Evolutionary conservation across 2,113 vertebrate genomes (phyloP).

Genomic region (Dinomys branickii): DNA sequence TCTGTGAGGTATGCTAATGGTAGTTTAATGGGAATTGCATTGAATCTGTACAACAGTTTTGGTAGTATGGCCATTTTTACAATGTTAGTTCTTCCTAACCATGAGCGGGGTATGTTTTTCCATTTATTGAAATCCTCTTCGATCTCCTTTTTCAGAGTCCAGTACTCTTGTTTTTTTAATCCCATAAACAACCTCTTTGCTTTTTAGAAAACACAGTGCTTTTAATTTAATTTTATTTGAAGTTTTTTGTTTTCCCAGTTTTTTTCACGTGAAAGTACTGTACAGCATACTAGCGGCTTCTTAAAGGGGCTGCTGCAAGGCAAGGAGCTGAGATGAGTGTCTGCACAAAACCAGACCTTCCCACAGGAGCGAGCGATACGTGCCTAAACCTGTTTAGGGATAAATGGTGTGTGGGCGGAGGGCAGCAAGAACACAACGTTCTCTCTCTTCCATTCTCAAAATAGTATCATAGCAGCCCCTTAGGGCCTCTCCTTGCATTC

Average conservation of each 20-base stretch:
- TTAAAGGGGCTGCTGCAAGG: background rate
- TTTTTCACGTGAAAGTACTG: background rate
- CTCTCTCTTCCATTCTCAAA: background rate
- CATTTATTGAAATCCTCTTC: too few relatives aligned
- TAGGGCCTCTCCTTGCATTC: background rate
- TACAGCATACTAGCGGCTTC: background rate
- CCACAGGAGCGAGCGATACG: background rate
- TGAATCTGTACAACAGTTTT: too few relatives aligned
- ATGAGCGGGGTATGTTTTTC: too few relatives aligned
- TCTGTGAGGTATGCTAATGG: too few relatives aligned
- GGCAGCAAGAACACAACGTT: background rate
- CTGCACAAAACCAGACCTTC: background rate
- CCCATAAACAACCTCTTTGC: slow-evolving; percentile 2
- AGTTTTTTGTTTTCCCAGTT: background rate
- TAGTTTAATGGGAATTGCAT: too few relatives aligned
- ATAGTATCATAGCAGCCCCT: background rate
- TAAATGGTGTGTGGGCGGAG: background rate
- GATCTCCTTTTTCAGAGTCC: too few relatives aligned
- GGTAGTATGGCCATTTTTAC: too few relatives aligned
- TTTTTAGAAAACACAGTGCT: background rate
- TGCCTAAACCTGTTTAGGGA: slow-evolving; percentile 35
- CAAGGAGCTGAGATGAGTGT: background rate
- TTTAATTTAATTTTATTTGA: slow-evolving; percentile 33
- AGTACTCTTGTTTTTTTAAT: background rate
- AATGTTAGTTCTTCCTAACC: too few relatives aligned